These are phyloP conservation scores for Lordiphosa andalusiaca DNA, from an alignment of 2,888 invertebrate genomes.

Conservation along the genomic window DNA sequence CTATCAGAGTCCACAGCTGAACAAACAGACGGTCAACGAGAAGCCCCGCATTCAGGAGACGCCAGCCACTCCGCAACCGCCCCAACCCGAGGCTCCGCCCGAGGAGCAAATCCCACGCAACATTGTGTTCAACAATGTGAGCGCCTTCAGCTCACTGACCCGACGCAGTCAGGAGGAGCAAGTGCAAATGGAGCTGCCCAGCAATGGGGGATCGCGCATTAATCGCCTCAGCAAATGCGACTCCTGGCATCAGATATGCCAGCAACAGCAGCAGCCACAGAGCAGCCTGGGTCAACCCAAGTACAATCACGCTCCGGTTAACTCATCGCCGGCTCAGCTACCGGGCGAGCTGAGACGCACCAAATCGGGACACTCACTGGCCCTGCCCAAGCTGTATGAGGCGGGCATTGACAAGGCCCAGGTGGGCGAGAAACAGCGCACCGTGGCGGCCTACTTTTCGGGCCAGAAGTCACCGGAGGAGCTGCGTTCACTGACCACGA, in stretches of 20 bases:
- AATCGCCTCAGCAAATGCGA: constrained; percentile 85
- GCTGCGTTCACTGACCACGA: constrained; percentile 48
- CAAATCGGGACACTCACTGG: constrained; percentile 88
- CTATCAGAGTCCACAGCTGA: constrained; percentile 74
- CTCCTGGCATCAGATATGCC: constrained; percentile 88
- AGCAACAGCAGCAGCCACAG: constrained; percentile 69
- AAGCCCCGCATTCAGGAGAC: constrained; percentile 77
- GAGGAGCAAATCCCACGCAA: constrained; percentile 78
- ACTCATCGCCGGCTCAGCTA: not conserved
- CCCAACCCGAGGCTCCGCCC: constrained; percentile 29
- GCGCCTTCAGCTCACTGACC: constrained; percentile 77
- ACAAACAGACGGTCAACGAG: constrained; percentile 27
- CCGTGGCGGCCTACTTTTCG: constrained; percentile 88
- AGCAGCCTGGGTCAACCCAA: constrained; percentile 15
- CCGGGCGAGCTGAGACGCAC: constrained; percentile 81
- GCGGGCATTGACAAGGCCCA: constrained; percentile 87
- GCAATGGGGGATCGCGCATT: constrained; percentile 48
- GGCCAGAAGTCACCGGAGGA: constrained; percentile 80
- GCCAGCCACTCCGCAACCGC: constrained; percentile 75
- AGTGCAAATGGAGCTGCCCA: constrained; percentile 22
- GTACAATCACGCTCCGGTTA: constrained; percentile 26
- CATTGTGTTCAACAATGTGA: constrained; percentile 78
- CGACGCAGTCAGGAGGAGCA: constrained; percentile 53
- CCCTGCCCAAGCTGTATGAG: constrained; percentile 89
- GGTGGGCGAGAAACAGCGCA: constrained; percentile 85